A percentile compares a stretch with the other conserved stretches of the same genome.
phyloP scores from a whole-genome alignment of 1,140 invertebrate genomes.

The Bombus sibiricus region DNA sequence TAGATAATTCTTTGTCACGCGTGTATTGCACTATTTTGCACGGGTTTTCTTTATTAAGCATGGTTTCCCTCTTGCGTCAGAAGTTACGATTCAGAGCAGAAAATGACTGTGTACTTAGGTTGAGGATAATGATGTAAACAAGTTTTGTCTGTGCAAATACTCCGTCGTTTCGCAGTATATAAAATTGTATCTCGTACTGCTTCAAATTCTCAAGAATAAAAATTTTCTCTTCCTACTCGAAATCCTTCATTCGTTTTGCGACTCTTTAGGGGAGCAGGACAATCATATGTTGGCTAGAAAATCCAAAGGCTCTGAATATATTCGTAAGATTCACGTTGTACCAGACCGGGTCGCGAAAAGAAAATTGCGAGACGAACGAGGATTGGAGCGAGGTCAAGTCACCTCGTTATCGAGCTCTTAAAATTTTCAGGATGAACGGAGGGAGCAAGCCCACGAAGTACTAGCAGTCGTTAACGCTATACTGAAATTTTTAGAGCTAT shows the following conservation, averaged over 20 bases:
- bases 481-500: slow-evolving; percentile 59
- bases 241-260: background rate
- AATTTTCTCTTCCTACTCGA: background rate
- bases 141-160: no score
- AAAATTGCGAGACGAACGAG: slow-evolving; percentile 24
- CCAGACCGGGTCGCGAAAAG: background rate
- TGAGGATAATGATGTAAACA: no score
- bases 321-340: background rate
- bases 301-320: background rate
- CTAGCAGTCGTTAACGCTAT: slow-evolving; percentile 66
- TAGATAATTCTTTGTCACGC: no score
- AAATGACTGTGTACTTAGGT: no score
- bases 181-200: background rate
- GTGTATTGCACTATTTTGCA: no score
- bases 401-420: slow-evolving; percentile 72
- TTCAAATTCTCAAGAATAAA: background rate
- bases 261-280: background rate
- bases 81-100: no score
- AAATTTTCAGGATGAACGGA: slow-evolving; percentile 67
- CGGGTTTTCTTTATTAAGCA: no score
- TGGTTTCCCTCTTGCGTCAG: no score
- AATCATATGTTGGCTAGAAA: background rate
- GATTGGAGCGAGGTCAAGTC: slow-evolving; percentile 54
- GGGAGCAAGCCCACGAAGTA: slow-evolving; percentile 43
- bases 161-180: no score